Base-by-base conservation (phyloP, 2,888 invertebrate genomes). In the Notodonta ziczac region DNA sequence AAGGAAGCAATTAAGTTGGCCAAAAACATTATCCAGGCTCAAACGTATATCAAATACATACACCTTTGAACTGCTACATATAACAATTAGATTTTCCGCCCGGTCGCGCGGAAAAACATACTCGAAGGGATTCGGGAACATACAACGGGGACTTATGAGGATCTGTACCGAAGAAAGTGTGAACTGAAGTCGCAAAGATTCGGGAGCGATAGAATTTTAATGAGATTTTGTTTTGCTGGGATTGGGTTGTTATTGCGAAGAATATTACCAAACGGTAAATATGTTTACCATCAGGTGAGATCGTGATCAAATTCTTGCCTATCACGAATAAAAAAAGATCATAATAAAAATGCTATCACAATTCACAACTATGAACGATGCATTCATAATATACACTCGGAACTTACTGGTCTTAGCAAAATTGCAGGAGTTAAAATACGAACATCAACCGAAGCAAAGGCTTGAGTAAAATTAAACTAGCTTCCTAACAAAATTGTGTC, bases 11-110 rank as follows among this genome's bases (percentile, higher is more conserved):
- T 83, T 81, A 81, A 80, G 70, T 76, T 76, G 76, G 77, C 77
- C 75, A 76, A 81, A 80, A 80, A 80, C 80, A 80, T 77, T 74
- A 68, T 69, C 72, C 70, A 69, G 66, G 67, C 70, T 63, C 68
- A 73, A 76, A 63, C 76, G 76, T 81, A 79, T 82, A 78, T 80
- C 72, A 58, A 52, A 67, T 65, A 63, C 12, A 60, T 56, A 68
- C 78, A 77, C 81, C 81, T 82, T 78, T 82, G 80, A 79, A 76
- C 71, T 65, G 62, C 40, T 57, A 63, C 65, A 67, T 76, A 80
- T 76, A 78, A 72, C 74, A 87, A 87, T 90, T 86, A 87, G 79
- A 87, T 89, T 88, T 88, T 87, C 82, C 76, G 76, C 87, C 84
- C 73, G 76, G 75, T 81, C 63, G 81, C 69, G 77, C 76, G 83